These are phyloP conservation scores for Drosophila leontia DNA, from an alignment of 1,140 invertebrate genomes.

Conservation along the genomic window DNA sequence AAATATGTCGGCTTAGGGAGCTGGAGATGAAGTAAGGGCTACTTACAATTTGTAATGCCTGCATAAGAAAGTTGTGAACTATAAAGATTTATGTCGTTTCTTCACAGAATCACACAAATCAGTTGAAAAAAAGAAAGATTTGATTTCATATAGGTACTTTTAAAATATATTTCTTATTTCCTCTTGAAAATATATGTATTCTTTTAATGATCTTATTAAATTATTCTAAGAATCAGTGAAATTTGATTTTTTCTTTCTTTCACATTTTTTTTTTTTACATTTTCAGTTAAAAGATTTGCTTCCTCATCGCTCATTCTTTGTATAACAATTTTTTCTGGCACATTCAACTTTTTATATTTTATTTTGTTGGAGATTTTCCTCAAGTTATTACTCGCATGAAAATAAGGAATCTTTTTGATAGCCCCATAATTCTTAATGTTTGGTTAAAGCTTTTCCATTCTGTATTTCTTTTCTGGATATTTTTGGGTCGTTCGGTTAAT, in stretches of 20 bases:
- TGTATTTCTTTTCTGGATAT: conserved; percentile 15
- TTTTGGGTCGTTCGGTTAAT: conserved; percentile 7
- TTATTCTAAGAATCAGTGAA: not conserved
- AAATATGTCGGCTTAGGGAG: conserved; percentile 49
- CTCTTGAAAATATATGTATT: not conserved
- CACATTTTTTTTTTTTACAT: not conserved
- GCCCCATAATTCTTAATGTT: conserved; percentile 33
- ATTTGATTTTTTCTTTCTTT: not conserved
- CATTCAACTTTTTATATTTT: not conserved
- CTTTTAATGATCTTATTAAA: too few relatives aligned
- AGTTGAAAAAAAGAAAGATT: not conserved
- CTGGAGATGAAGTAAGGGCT: conserved; percentile 9
- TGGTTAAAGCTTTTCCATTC: conserved; percentile 20
- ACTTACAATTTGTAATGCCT: conserved; percentile 33
- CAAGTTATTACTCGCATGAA: not conserved
- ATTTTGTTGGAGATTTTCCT: not conserved
- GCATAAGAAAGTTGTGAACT: conserved; percentile 16
- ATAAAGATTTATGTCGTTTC: conserved; percentile 21
- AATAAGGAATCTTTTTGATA: conserved; percentile 18
- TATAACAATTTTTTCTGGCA: not conserved
- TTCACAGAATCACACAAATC: not conserved
- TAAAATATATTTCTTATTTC: not conserved
- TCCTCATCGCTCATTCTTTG: not conserved
- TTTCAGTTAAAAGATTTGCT: not conserved
- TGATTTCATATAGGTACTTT: not conserved